Base-by-base conservation (phyloP, 2,797 vertebrate genomes). In the Glyptemys insculpta region DNA sequence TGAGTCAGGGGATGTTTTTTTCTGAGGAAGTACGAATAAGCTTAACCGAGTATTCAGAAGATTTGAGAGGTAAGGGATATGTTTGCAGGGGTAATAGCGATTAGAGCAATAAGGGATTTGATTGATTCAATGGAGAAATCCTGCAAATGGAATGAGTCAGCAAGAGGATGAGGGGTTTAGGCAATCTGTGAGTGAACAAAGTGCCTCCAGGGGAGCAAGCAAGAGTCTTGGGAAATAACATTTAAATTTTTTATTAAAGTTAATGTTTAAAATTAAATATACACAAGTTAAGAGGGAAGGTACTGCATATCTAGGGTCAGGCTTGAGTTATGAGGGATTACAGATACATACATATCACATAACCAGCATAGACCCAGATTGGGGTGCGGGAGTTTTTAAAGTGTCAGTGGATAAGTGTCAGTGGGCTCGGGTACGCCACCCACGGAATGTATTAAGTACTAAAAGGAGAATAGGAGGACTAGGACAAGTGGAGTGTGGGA, bases 1-100 rank as follows among this genome's bases (percentile, higher is more conserved):
- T 47, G 86, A 96, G 86, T 65, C 88, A 87, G 94, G 90, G 94
- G 94, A 97, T 92, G 29, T 31, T 89, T 90, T 92, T 7, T 68
- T 4, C 80, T 11, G 65, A 87, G 88, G 14, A 85, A 54, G 49
- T 93, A 88, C 72, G 96, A 97, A 95, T 92, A 27, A 95, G 95
- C 92, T 94, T 93, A 94, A 91, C 41, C 37, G 53, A 92, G 92
- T 87, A 82, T 87, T 56, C 94, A 96, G 74, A 94, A 95, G 94
- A 97, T 94, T 92, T 95, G 88, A 97, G 94, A 88, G 88, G 87
- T 94, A 91, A 96, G 94, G 80, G 93, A 95, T 94, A 82, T 12
- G 53, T 94, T 90, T 87, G 52, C 89, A 91, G 84, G 86, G 82
- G 31, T 88, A 65, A 82, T 2, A 53, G 62, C 49, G 68, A 96